These are phyloP conservation scores for Aplodontia rufa DNA, from an alignment of 2,113 vertebrate genomes.

Conservation along the genomic window DNA sequence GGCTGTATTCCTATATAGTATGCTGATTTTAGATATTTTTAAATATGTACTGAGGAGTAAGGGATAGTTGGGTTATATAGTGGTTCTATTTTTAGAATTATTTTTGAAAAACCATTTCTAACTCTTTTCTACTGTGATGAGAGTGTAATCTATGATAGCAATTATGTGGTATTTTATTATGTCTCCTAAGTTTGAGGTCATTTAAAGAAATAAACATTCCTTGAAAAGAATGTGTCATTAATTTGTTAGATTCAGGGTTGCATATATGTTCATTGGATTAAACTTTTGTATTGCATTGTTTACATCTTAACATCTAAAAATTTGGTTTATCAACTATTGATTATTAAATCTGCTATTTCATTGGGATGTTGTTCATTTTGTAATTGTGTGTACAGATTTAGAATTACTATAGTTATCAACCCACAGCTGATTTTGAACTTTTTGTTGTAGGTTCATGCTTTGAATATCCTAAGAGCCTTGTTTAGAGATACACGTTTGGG, in stretches of 20 bases:
- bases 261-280: neutral
- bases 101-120: neutral
- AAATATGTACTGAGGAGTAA: no score
- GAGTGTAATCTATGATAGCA: neutral
- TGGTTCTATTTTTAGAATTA: neutral
- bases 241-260: neutral
- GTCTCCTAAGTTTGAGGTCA: neutral
- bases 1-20: no score
- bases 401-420: neutral
- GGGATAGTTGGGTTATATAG: no score
- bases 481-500: slow-evolving; percentile 95
- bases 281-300: neutral
- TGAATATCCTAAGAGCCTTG: slow-evolving; percentile 96
- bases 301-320: neutral
- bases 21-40: no score
- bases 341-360: slow-evolving; percentile 25
- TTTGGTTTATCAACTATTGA: neutral
- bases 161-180: slow-evolving; percentile 27
- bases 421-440: slow-evolving; percentile 12
- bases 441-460: slow-evolving; percentile 92
- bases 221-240: neutral
- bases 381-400: slow-evolving; percentile 33
- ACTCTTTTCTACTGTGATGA: slow-evolving; percentile 5
- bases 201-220: slow-evolving; percentile 4
- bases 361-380: neutral